Evolutionary conservation across 2,797 vertebrate genomes (phyloP).

Genomic region (Rhynchotus rufescens): DNA sequence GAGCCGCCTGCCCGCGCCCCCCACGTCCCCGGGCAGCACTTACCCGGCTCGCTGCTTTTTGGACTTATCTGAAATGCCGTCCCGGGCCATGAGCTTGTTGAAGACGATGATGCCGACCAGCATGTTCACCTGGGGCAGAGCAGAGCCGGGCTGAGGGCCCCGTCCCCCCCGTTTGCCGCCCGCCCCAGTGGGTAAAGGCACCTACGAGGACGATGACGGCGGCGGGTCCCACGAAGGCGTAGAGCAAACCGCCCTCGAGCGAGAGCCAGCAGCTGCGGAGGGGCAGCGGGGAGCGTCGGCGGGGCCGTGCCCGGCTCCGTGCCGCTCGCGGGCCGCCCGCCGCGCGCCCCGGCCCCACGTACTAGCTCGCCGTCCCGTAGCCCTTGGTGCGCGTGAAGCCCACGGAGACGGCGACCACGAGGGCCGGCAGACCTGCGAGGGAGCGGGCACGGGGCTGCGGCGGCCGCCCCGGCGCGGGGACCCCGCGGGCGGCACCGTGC

Average conservation of each 20-base stretch:
- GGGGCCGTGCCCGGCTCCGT: not conserved
- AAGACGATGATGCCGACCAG: slow-evolving; percentile 98
- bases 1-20: not conserved
- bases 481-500: too few relatives aligned
- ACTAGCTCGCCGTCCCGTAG: slow-evolving; percentile 97
- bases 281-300: not conserved
- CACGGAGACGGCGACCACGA: slow-evolving; percentile 96
- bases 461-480: not conserved
- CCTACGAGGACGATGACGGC: slow-evolving; percentile 98
- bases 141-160: not conserved
- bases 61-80: slow-evolving; percentile 98
- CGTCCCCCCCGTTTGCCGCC: too few relatives aligned
- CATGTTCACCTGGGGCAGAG: slow-evolving; percentile 92
- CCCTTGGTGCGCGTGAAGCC: slow-evolving; percentile 98
- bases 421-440: slow-evolving; percentile 92
- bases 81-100: slow-evolving; percentile 98
- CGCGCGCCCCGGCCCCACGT: slow-evolving; percentile 80
- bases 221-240: slow-evolving; percentile 96
- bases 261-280: slow-evolving; percentile 93
- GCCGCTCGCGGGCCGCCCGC: not conserved
- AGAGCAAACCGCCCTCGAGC: slow-evolving; percentile 94
- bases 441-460: not conserved
- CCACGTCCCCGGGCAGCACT: slow-evolving; percentile 67
- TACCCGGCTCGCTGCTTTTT: slow-evolving; percentile 99
- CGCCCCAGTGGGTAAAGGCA: not conserved